Evolutionary conservation across 2,797 vertebrate species (phyloP), one percentile per base, ranked within the genome.

Genomic region (Mus minutoides): DNA sequence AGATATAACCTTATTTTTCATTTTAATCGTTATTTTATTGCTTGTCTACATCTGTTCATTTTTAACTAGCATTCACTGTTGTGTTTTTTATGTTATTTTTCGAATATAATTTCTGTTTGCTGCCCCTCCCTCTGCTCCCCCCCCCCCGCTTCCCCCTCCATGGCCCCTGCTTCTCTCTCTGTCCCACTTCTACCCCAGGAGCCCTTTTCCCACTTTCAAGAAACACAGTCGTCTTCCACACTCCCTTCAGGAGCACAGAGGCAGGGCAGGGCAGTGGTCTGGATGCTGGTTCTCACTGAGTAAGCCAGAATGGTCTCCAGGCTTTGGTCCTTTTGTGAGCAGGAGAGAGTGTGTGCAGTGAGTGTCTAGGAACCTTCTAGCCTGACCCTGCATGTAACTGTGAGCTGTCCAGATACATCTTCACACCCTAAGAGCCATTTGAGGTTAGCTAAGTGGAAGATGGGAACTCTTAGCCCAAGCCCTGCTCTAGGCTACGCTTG

Each of bases 271-370:
- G 67, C n/a, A 10, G 76, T 19, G 78, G 46, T 8, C 1, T 73
- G 0, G 0, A 16, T 43, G 49, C 34, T 52, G 10, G 3, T 49
- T 73, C 82, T 91, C 58, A 56, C 37, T 29, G 0, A 46, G 5
- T n/a, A 93, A 14, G 69, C 2, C 3, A 16, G 49, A 60, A n/a
- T 54, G 85, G n/a, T 58, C 22, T 73, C 26, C 31, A 31, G 37
- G 46, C 56, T 76, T 80, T 2, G 1, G 16, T 67, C 76, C 60
- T 14, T 49, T 73, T 77, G 0, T 86, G 34, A 77, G 17, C 54
- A 26, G 67, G 29, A 14, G 37, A n/a, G 64, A 62, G 13, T 26
- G 40, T 24, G 1, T 86, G 19, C 4, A 71, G 31, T 43, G 16
- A 46, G 52, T 21, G 4, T 75, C 67, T 49, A n/a, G 43, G 60